These are phyloP conservation scores for Clitarchus hookeri DNA, from an alignment of 2,888 invertebrate species.

Conservation along the genomic window DNA sequence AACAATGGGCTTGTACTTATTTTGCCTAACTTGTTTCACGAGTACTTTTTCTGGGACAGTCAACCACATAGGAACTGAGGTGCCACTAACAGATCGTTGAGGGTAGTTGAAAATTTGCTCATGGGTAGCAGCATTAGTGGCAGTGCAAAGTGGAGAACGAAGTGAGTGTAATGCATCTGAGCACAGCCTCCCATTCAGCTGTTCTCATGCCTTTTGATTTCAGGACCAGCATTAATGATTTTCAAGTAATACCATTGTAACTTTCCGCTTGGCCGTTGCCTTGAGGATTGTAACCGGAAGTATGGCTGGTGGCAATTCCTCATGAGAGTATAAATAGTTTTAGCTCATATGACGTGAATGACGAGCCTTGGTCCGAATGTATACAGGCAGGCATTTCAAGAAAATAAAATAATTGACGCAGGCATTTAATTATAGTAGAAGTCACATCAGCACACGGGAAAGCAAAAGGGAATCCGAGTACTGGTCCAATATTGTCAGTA, in stretches of 20 bases:
- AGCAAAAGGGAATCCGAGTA: background rate
- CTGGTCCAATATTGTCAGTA: background rate
- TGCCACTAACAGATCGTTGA: conserved; percentile 38
- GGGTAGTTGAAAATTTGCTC: conserved; percentile 37
- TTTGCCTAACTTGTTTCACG: conserved; percentile 28
- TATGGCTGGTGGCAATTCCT: background rate
- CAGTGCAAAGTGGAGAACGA: conserved; percentile 31
- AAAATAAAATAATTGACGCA: background rate
- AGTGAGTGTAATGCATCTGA: conserved; percentile 21
- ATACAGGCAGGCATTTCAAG: background rate
- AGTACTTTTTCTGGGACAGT: too few relatives aligned
- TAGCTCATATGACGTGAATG: background rate
- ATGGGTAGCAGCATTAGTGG: conserved; percentile 32
- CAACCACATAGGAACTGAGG: conserved; percentile 40
- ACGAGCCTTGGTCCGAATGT: background rate
- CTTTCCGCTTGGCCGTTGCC: conserved; percentile 8
- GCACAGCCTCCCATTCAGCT: conserved; percentile 10
- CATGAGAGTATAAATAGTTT: background rate
- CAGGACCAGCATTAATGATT: conserved; percentile 1
- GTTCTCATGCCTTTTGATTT: conserved; percentile 16
- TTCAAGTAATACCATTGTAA: background rate
- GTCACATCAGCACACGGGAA: background rate
- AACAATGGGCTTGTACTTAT: conserved; percentile 41
- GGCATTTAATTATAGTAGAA: background rate
- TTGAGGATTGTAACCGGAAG: background rate